Evolutionary conservation across 2,113 vertebrate genomes (phyloP).

Genomic region (Tamias sibiricus): DNA sequence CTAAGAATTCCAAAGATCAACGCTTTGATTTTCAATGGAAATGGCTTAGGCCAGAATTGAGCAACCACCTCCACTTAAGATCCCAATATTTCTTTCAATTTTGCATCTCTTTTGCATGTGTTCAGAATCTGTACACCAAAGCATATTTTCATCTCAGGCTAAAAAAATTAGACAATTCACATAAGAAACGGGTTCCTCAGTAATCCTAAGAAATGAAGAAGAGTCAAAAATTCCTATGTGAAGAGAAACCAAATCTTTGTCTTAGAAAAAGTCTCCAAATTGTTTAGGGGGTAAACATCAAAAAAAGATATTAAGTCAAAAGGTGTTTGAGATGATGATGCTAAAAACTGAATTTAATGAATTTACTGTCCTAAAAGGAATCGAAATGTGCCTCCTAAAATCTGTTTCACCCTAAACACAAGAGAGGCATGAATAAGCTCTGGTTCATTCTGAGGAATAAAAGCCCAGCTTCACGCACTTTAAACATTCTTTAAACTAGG

Average conservation of each 20-base stretch:
- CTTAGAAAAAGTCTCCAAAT: background rate
- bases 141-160: background rate
- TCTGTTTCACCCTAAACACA: background rate
- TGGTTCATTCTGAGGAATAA: background rate
- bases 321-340: background rate
- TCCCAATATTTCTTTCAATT: background rate
- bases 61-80: background rate
- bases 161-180: background rate
- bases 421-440: background rate
- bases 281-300: background rate
- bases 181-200: background rate
- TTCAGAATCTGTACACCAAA: background rate
- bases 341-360: constrained; percentile 43
- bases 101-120: background rate
- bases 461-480: background rate
- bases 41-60: background rate
- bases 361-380: background rate
- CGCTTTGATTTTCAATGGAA: background rate
- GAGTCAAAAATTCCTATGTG: background rate
- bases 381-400: constrained; percentile 23
- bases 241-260: background rate
- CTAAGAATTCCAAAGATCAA: background rate
- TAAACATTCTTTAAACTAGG: constrained; percentile 34
- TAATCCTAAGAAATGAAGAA: constrained; percentile 12
- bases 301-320: background rate